phyloP scores from a whole-genome alignment of 2,888 invertebrate genomes.

The Disparrhopalites patrizii region DNA sequence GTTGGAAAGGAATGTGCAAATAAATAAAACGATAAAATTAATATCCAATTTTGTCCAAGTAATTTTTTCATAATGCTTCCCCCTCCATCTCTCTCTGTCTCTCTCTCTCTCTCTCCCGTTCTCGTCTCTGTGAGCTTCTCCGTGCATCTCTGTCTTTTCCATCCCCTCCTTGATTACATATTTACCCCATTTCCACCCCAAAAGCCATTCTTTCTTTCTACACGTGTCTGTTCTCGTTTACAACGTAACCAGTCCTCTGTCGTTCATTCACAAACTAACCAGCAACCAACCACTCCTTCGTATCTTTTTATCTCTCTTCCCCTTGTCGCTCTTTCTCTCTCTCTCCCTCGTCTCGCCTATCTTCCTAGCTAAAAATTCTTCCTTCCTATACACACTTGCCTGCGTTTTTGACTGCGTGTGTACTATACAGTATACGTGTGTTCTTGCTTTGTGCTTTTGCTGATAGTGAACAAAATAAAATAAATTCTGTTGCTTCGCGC shows the following conservation, averaged over 20 bases:
- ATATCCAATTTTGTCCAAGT: conserved; percentile 13
- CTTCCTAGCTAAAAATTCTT: conserved; percentile 20
- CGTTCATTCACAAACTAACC: conserved; percentile 31
- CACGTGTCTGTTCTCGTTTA: conserved; percentile 31
- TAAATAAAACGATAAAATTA: conserved; percentile 7
- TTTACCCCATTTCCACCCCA: conserved; percentile 26
- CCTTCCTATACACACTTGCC: not conserved
- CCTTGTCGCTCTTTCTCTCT: conserved; percentile 1
- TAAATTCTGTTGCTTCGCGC: conserved; percentile 5
- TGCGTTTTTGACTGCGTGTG: not conserved
- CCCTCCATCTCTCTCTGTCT: too few species aligned
- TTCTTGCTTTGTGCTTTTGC: not conserved
- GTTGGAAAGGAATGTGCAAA: not conserved
- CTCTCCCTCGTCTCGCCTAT: conserved; percentile 13
- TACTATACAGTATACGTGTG: not conserved
- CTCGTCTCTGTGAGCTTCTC: too few species aligned
- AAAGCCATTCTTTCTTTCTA: conserved; percentile 26
- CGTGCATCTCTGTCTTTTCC: too few species aligned
- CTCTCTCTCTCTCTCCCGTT: too few species aligned
- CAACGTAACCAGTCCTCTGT: conserved; percentile 31
- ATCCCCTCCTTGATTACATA: conserved; percentile 5
- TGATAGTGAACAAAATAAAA: conserved; percentile 1
- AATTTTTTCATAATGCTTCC: not conserved
- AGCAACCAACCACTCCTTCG: conserved; percentile 24
- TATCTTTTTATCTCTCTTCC: conserved; percentile 16